Evolutionary conservation across 2,113 vertebrate genomes (phyloP).

Genomic region (Anguilla japonica): DNA sequence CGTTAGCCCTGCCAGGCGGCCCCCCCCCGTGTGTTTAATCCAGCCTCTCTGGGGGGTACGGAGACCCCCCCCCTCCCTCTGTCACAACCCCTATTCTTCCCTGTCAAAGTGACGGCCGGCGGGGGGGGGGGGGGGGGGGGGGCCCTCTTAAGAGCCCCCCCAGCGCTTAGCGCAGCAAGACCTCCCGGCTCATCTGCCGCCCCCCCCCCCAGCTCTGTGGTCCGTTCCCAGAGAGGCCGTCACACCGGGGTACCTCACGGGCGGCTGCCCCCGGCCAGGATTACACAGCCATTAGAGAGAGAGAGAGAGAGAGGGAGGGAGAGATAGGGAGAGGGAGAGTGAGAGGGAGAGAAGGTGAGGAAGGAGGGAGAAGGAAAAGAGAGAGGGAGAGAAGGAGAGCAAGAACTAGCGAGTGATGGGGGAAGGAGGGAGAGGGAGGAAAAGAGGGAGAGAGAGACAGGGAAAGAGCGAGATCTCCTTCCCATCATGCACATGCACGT

Average conservation of each 20-base stretch:
- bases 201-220: background rate
- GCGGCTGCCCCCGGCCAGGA: background rate
- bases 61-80: background rate
- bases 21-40: background rate
- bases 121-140: too few species aligned
- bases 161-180: background rate
- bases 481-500: background rate
- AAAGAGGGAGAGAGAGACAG: too few species aligned
- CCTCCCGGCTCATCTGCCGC: background rate
- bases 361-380: background rate
- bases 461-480: background rate
- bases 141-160: background rate
- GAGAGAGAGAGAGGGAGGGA: background rate
- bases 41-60: background rate
- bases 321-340: background rate
- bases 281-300: constrained; percentile 13
- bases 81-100: background rate
- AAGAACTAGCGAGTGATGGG: too few species aligned
- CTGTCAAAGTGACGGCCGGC: constrained; percentile 4
- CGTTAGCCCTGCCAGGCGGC: background rate
- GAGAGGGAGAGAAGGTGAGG: background rate
- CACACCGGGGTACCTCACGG: constrained; percentile 12
- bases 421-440: too few species aligned
- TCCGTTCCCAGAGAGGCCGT: background rate
- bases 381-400: too few species aligned